These are phyloP conservation scores for Scaptodrosophila latifasciaeformis DNA, from an alignment of 2,888 invertebrate species.

Conservation along the genomic window DNA sequence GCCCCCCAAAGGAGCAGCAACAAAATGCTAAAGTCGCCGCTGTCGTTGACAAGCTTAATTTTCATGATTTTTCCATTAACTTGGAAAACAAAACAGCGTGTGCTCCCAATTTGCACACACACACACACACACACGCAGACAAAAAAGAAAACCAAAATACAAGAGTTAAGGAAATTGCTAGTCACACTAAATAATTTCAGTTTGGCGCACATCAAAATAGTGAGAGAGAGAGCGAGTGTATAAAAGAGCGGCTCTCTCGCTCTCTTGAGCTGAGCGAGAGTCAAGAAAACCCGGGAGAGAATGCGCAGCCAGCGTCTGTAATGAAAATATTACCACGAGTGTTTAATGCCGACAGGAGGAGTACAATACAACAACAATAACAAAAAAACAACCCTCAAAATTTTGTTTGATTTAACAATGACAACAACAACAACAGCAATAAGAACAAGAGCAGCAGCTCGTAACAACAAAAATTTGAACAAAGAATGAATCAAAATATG, in stretches of 20 bases:
- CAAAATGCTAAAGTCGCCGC: background rate
- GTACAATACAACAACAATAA: slow-evolving; percentile 23
- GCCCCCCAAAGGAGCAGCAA: background rate
- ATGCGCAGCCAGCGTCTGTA: no score
- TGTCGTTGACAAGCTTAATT: slow-evolving; percentile 32
- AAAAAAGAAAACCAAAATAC: no score
- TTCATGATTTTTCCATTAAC: slow-evolving; percentile 51
- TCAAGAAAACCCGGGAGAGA: background rate
- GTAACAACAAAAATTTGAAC: slow-evolving; percentile 30
- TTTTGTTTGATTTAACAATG: slow-evolving; percentile 26
- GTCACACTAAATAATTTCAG: background rate
- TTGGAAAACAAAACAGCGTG: slow-evolving; percentile 18
- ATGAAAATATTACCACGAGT: slow-evolving; percentile 39
- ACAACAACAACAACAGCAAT: no score
- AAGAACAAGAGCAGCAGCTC: no score
- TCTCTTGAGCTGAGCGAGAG: no score
- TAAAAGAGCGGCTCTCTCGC: background rate
- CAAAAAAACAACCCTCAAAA: slow-evolving; percentile 58
- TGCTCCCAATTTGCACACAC: no score
- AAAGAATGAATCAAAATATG: slow-evolving; percentile 61
- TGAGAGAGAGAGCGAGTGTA: background rate
- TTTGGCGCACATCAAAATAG: background rate
- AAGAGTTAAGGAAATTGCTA: no score
- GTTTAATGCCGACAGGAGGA: slow-evolving; percentile 39
- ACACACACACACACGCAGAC: no score